Evolutionary conservation across 1,140 invertebrate genomes (phyloP), one percentile per base, ranked within the genome.

Genomic region (Heterodera carotae): DNA sequence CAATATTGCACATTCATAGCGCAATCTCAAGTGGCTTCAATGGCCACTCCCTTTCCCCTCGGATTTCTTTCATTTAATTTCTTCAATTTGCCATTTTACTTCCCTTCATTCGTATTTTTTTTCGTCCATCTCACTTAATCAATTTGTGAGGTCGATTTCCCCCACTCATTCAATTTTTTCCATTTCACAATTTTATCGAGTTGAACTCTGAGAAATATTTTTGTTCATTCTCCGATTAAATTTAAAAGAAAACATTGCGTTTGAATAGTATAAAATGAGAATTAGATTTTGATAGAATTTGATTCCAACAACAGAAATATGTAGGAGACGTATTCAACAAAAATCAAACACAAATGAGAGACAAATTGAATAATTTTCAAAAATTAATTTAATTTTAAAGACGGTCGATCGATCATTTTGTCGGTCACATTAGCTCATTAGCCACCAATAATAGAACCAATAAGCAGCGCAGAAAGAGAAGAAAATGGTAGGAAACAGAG

Each of bases 361-460:
- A 39, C 12, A 43, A 43, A 43, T 62, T 62, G 22, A 62, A 15
- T n/a, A n/a, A n/a, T n/a, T n/a, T n/a, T n/a, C n/a, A n/a, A n/a
- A n/a, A n/a, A n/a, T n/a, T n/a, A n/a, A n/a, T n/a, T n/a, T n/a
- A n/a, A n/a, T n/a, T n/a, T n/a, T n/a, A n/a, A n/a, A n/a, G n/a
- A n/a, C n/a, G n/a, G n/a, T n/a, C n/a, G n/a, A n/a, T n/a, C n/a
- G n/a, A n/a, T n/a, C n/a, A n/a, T n/a, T n/a, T n/a, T n/a, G n/a
- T n/a, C n/a, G 18, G 60, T 62, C 62, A 22, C 48, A 18, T 22
- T 66, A 10, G 62, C 25, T 62, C 29, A 29, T 66, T 34, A 66
- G 62, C 67, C 33, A 39, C 43, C 76, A 29, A 66, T 80, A 78
- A 56, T 78, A 78, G 33, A 78, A 69, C 76, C 76, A 78, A 39